Conservation (phyloP, 2,888 invertebrate species). For the Leptopilina syphax region DNA sequence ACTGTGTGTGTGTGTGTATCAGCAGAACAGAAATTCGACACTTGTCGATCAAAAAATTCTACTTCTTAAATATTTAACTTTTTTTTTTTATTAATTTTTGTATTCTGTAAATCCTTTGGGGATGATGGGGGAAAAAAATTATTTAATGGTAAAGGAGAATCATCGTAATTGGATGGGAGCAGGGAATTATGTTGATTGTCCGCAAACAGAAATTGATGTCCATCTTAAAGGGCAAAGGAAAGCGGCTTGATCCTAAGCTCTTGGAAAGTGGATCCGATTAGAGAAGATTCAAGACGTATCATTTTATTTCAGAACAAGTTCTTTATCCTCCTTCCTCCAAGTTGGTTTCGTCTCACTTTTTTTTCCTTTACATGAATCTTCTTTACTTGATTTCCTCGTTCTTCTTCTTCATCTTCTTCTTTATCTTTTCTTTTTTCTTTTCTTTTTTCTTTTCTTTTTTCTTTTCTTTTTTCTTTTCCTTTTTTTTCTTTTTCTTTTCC, state of each 20-base stretch:
- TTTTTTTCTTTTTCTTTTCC: no score
- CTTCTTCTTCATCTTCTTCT: no score
- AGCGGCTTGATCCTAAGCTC: constrained; percentile 24
- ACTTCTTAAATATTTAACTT: no score
- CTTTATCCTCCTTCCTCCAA: neutral
- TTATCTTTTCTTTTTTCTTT: no score
- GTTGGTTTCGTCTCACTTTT: neutral
- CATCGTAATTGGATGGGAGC: constrained; percentile 7
- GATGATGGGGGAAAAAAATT: neutral
- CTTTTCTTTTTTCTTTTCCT: no score
- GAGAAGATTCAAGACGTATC: constrained; percentile 25
- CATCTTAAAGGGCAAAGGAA: neutral
- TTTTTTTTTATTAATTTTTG: neutral
- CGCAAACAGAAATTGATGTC: constrained; percentile 16
- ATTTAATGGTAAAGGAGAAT: neutral
- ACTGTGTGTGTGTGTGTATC: neutral
- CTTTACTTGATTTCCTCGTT: constrained; percentile 8
- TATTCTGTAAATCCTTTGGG: no score
- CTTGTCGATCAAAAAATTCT: neutral
- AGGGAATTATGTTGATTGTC: neutral
- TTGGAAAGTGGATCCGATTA: constrained; percentile 29
- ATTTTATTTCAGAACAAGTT: constrained; percentile 10
- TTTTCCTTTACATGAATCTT: constrained; percentile 6
- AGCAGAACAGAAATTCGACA: neutral
- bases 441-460: no score